Base-by-base conservation (phyloP, 2,113 vertebrate genomes). In the Silurus glanis region DNA sequence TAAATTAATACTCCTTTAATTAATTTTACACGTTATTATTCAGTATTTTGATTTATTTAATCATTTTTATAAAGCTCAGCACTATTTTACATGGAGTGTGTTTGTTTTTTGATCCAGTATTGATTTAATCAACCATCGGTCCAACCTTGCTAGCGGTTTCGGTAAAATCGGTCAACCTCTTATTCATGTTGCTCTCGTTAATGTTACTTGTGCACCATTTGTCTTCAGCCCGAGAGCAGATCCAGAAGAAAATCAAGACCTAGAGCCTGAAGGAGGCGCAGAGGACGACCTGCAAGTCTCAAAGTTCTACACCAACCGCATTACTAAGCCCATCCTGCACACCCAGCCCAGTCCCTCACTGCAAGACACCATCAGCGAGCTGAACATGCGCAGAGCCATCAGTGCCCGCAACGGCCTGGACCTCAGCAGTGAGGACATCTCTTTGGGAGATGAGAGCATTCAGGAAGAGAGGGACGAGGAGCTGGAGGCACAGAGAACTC, bases 301-400 rank as follows among this genome's bases (percentile, higher is more conserved):
- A 0, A 92, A 94, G 53, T 97, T 97, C 87, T 98, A 98, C 87
- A 95, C 96, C 0, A 97, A 97, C 28, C 96, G 96, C 72, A 96
- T 98, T 13, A 95, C 97, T 74, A 98, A 97, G 93, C 97, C 96
- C 3, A 92, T 97, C 83, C 96, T 97, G 0, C 97, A 97, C 85
- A 92, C 88, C 66, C 96, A 94, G 21, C 89, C 91, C 53, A 95
- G 85, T 83, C 92, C 87, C 55, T 91, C 25, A 0, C 91, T 96
- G 87, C 97, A 99, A 4, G 97, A 98, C 89, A 99, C 97, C 79
- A 95, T 99, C 21, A 87, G 92, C 16, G 98, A 96, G 2, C 94
- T 99, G 66, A 98, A 98, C 62, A 93, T 96, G 93, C 94, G 96
- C 45, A 94, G 91, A n/a, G 89, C 91, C 0, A 53, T 17, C 16